These are phyloP conservation scores for Harmothoe impar DNA, from an alignment of 2,888 invertebrate genomes.

Conservation along the genomic window DNA sequence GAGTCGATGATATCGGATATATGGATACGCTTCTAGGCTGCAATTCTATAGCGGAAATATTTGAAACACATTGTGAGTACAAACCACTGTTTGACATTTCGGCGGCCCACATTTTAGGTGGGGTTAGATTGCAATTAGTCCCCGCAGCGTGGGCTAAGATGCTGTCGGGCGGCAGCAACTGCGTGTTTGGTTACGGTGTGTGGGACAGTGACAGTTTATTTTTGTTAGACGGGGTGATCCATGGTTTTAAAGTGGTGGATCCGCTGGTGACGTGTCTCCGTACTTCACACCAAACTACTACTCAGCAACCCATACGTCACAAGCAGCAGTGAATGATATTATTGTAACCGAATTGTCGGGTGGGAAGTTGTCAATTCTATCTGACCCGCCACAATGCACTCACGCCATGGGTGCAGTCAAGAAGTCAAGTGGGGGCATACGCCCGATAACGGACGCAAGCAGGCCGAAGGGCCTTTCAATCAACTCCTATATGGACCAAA, in stretches of 20 bases:
- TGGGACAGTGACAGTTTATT: neutral
- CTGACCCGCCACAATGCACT: neutral
- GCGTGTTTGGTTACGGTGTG: neutral
- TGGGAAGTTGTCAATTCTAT: neutral
- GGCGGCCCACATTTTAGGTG: neutral
- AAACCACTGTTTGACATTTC: neutral
- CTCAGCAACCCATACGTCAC: no score
- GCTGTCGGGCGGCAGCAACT: neutral
- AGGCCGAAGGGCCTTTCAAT: neutral
- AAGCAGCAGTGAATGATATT: neutral
- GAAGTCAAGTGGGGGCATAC: neutral
- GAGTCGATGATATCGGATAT: neutral
- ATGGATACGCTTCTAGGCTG: neutral
- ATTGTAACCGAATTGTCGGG: neutral
- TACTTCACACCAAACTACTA: neutral
- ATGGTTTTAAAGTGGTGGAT: neutral
- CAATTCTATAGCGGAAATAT: no score
- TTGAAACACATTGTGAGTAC: neutral
- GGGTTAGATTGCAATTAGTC: neutral
- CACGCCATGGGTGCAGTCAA: neutral
- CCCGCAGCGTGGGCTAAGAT: neutral
- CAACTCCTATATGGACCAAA: neutral
- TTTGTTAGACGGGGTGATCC: neutral
- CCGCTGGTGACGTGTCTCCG: no score
- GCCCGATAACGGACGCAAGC: neutral